Percentiles rank a stretch among this genome's conserved stretches.
These are phyloP conservation scores for Lampropteryx suffumata DNA, from an alignment of 2,888 invertebrate species.

Conservation along the genomic window DNA sequence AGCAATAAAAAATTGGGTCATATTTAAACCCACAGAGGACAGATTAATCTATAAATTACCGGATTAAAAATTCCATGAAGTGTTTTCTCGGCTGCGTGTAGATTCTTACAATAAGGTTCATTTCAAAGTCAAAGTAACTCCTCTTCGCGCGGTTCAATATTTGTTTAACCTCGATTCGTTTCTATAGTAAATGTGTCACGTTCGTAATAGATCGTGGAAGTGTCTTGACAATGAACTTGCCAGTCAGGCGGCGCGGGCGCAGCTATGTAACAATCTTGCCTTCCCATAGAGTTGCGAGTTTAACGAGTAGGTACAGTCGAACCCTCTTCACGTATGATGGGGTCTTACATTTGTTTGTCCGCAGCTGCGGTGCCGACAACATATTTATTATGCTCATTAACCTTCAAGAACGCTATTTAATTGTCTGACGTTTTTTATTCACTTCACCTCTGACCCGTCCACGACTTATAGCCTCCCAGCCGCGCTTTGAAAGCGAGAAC, in stretches of 20 bases:
- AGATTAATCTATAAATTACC: constrained; percentile 52
- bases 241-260: constrained; percentile 52
- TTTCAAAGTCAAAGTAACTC: constrained; percentile 42
- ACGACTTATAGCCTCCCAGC: constrained; percentile 80
- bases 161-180: constrained; percentile 56
- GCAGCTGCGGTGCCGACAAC: constrained; percentile 82
- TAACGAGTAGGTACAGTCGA: constrained; percentile 30
- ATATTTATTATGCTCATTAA: constrained; percentile 83
- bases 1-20: constrained; percentile 60
- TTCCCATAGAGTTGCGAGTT: constrained; percentile 27
- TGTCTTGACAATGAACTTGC: constrained; percentile 70
- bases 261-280: constrained; percentile 11
- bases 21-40: constrained; percentile 40
- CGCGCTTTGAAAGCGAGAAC: constrained; percentile 79
- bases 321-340: constrained; percentile 76
- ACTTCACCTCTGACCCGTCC: constrained; percentile 80
- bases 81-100: constrained; percentile 41
- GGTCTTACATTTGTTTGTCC: constrained; percentile 74
- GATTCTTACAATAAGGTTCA: constrained; percentile 42
- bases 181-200: constrained; percentile 59
- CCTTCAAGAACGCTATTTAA: constrained; percentile 83
- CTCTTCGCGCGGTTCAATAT: constrained; percentile 45
- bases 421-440: constrained; percentile 83
- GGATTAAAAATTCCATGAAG: constrained; percentile 52
- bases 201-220: constrained; percentile 55